Conservation (phyloP, 2,113 vertebrate species). For the Pangasianodon gigas region DNA sequence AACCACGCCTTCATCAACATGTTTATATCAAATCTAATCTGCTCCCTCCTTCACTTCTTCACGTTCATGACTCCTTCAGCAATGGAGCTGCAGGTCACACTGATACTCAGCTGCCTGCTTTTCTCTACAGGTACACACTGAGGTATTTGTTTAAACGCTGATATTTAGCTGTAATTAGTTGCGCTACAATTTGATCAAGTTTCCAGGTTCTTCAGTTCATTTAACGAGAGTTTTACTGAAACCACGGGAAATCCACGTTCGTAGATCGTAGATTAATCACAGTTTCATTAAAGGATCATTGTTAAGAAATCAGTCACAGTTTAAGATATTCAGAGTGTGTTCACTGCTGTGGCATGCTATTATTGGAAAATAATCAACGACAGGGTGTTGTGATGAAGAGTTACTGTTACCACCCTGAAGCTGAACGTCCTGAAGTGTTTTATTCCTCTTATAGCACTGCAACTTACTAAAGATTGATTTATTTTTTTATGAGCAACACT, state of each 20-base stretch:
- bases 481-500: not conserved
- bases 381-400: not conserved
- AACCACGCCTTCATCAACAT: not conserved
- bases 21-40: not conserved
- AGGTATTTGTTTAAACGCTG: not conserved
- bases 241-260: not conserved
- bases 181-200: not conserved
- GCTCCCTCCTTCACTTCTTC: not conserved
- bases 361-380: not conserved
- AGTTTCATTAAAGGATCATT: not conserved
- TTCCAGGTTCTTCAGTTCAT: not conserved
- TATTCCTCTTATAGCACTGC: not conserved
- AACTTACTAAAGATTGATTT: not conserved
- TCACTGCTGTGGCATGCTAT: not conserved
- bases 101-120: conserved; percentile 1
- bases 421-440: not conserved
- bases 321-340: not conserved
- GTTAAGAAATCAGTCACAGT: not conserved
- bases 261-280: not conserved
- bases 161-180: not conserved
- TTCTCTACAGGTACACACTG: conserved; percentile 2
- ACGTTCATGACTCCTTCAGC: not conserved
- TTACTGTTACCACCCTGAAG: not conserved
- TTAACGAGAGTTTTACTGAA: not conserved
- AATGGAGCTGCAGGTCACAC: not conserved